Percentiles rank a stretch among this genome's conserved stretches.
Conservation (phyloP, 1,140 invertebrate species). For the Drosophila funebris region DNA sequence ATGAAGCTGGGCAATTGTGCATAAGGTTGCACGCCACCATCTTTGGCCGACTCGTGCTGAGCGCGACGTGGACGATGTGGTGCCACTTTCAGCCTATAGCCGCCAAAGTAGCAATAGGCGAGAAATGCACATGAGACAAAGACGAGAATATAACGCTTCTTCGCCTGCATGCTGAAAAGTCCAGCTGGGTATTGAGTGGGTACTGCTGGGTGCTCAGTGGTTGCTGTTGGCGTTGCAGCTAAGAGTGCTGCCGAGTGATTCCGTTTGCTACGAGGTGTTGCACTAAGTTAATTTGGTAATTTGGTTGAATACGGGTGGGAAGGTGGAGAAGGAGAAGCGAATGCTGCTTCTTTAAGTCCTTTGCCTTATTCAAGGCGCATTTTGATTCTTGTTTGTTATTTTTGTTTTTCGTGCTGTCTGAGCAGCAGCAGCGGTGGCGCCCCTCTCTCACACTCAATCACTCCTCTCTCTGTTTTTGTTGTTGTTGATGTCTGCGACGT, state of each 20-base stretch:
- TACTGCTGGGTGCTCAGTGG: not conserved
- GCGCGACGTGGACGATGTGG: constrained; percentile 69
- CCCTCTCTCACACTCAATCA: constrained; percentile 12
- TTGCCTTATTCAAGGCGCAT: constrained; percentile 28
- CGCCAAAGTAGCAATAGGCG: constrained; percentile 92
- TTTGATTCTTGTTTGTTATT: constrained; percentile 17
- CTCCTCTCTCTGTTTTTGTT: constrained; percentile 17
- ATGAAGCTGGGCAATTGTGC: constrained; percentile 64
- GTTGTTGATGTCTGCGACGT: constrained; percentile 35
- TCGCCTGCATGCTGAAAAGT: constrained; percentile 91
- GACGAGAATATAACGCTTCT: constrained; percentile 94
- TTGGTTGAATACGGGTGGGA: constrained; percentile 14
- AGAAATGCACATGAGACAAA: constrained; percentile 92
- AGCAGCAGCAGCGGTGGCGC: constrained; percentile 10
- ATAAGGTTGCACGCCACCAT: constrained; percentile 84
- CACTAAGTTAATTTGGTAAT: constrained; percentile 25
- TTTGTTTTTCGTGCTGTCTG: constrained; percentile 3
- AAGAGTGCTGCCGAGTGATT: not conserved
- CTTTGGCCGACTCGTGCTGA: constrained; percentile 71
- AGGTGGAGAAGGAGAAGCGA: constrained; percentile 16
- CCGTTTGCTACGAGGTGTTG: not conserved
- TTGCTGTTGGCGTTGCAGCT: not conserved
- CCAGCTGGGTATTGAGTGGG: constrained; percentile 30
- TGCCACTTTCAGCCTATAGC: constrained; percentile 84
- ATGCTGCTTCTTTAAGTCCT: constrained; percentile 13